Evolutionary conservation across 2,888 invertebrate species (phyloP), one percentile per base, ranked within the genome.

Genomic region (Dorcus parallelipipedus): DNA sequence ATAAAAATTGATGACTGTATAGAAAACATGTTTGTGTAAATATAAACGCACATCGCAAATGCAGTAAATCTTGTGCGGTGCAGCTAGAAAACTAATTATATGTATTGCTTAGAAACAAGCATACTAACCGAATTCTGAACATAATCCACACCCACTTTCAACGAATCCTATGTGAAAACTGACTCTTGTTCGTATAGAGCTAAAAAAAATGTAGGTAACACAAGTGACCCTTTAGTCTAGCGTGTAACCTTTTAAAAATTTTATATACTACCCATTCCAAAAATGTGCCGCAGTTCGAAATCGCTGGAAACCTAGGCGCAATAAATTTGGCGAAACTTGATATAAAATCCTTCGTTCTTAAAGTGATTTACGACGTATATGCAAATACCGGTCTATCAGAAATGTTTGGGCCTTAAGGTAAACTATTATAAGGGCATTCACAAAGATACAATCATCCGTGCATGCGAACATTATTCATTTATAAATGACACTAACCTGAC

Each of bases 351-450:
- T 42, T 42, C 42, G 14, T 52, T 49, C 17, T 59, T 58, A 67
- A 69, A 71, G 70, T 69, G 67, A 69, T 68, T 66, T 71, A 69
- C 68, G 67, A 66, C 67, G 69, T 72, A 67, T 68, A 72, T 72
- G 71, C 67, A 72, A 70, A 72, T 71, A 61, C 63, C 64, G 55
- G 58, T 54, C 64, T 63, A 62, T 63, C 67, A 58, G 57, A 53
- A 59, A 59, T 55, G 62, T 58, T 56, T 58, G 58, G 49, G 64
- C 63, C 56, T 56, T 43, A 50, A 58, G 58, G 57, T 54, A 52
- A 59, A 50, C 58, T 61, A 63, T 64, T 65, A 63, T 65, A 60
- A 58, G 65, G 42, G 38, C 50, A 56, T 57, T 58, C 53, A 49
- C 49, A 49, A 49, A 53, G 50, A 61, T 70, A 71, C 69, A 69